Conservation (phyloP, 2,797 vertebrate species). For the Pogonophryne albipinna region DNA sequence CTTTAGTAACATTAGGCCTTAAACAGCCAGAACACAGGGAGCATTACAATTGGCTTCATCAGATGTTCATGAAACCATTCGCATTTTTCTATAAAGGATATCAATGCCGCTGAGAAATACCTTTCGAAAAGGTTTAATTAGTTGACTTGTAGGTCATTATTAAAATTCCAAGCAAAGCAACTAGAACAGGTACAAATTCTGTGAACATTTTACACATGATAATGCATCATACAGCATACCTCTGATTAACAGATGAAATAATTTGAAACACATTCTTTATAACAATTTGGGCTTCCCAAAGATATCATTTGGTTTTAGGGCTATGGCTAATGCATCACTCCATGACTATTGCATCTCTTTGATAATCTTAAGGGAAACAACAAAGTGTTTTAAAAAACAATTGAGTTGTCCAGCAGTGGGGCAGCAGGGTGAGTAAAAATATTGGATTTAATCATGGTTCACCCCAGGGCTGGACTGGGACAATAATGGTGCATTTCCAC, state of each 20-base stretch:
- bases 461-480: no score
- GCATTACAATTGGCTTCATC: not conserved
- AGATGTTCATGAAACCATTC: not conserved
- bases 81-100: not conserved
- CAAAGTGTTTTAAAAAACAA: no score
- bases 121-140: not conserved
- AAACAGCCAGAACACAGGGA: constrained; percentile 12
- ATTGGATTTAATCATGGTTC: not conserved
- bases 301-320: not conserved
- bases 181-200: not conserved
- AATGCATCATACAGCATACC: not conserved
- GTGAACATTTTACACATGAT: not conserved
- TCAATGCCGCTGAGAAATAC: not conserved
- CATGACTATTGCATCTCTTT: not conserved
- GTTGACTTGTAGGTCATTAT: not conserved
- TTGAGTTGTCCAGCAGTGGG: not conserved
- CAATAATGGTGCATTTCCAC: no score
- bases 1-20: constrained; percentile 12
- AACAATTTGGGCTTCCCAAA: not conserved
- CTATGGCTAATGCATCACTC: not conserved
- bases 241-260: not conserved
- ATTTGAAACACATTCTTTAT: not conserved
- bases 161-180: not conserved
- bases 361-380: not conserved
- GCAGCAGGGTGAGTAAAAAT: not conserved